Conservation (phyloP, 2,113 vertebrate species). For the Periophthalmus modestus region DNA sequence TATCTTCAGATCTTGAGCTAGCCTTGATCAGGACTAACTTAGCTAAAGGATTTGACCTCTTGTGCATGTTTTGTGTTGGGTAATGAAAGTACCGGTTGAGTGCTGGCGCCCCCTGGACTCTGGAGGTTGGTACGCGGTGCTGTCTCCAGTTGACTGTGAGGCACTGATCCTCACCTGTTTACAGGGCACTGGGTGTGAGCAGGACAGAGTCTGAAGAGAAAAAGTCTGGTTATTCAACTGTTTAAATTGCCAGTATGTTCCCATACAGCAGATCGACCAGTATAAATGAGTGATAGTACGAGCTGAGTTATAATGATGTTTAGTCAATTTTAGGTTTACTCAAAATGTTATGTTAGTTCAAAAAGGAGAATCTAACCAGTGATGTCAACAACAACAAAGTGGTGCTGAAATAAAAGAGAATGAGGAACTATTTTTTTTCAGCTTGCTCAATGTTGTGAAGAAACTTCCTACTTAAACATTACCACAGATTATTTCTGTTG, state of each 20-base stretch:
- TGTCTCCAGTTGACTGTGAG: constrained; percentile 92
- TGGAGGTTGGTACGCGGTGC: constrained; percentile 82
- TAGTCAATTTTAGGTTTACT: neutral
- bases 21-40: too few species aligned
- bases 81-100: constrained; percentile 76
- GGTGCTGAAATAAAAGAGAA: constrained; percentile 10
- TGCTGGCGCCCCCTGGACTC: constrained; percentile 92
- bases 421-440: constrained; percentile 39
- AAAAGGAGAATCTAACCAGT: constrained; percentile 10
- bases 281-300: neutral
- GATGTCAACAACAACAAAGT: neutral
- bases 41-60: too few species aligned
- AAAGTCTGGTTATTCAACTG: neutral
- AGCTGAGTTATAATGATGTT: neutral
- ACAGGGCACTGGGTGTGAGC: constrained; percentile 81
- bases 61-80: neutral
- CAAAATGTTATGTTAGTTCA: too few species aligned
- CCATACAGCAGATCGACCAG: neutral
- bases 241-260: neutral
- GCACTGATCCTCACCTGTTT: constrained; percentile 96
- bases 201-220: constrained; percentile 71
- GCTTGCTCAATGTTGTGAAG: constrained; percentile 31
- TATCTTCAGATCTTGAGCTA: too few species aligned
- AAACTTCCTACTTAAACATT: constrained; percentile 30
- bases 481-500: neutral